Evolutionary conservation across 92 coral and sea anemone genomes (phyloP).

Genomic region (Heteractis magnifica): DNA sequence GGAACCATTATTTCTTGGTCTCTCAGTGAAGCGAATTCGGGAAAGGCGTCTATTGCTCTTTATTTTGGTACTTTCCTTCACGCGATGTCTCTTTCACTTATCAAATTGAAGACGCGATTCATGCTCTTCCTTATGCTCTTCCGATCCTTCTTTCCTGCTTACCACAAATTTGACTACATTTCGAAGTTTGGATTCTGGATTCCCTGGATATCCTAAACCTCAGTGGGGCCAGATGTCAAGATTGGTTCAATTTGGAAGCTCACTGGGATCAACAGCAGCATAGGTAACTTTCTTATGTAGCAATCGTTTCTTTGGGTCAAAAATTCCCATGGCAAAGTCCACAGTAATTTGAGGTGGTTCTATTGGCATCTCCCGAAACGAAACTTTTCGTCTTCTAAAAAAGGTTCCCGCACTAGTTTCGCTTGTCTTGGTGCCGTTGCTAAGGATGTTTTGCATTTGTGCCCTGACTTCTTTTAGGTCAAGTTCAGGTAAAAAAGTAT

Average conservation of each 20-base stretch:
- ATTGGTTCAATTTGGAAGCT: neutral
- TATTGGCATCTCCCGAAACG: slow-evolving; percentile 21
- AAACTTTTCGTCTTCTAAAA: neutral
- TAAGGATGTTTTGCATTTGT: slow-evolving; percentile 9
- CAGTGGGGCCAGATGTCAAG: neutral
- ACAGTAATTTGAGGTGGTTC: slow-evolving; percentile 33
- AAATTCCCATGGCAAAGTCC: slow-evolving; percentile 33
- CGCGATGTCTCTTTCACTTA: too few species aligned
- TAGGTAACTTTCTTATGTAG: neutral
- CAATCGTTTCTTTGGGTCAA: slow-evolving; percentile 20
- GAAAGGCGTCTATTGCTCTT: too few species aligned
- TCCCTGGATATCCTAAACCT: too few species aligned
- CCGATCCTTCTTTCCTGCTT: too few species aligned
- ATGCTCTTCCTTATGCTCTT: too few species aligned
- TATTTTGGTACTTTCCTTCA: too few species aligned
- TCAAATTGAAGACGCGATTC: too few species aligned
- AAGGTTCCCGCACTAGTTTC: neutral
- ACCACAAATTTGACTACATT: too few species aligned
- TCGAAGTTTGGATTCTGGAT: too few species aligned
- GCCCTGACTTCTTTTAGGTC: slow-evolving; percentile 8
- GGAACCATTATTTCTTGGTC: too few species aligned
- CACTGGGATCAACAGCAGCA: neutral
- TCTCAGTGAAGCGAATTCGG: too few species aligned
- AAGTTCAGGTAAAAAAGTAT: slow-evolving; percentile 25
- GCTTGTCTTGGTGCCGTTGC: neutral